Evolutionary conservation across 2,888 invertebrate genomes (phyloP), one percentile per base, ranked within the genome.

Genomic region (Thereva nobilitata): DNA sequence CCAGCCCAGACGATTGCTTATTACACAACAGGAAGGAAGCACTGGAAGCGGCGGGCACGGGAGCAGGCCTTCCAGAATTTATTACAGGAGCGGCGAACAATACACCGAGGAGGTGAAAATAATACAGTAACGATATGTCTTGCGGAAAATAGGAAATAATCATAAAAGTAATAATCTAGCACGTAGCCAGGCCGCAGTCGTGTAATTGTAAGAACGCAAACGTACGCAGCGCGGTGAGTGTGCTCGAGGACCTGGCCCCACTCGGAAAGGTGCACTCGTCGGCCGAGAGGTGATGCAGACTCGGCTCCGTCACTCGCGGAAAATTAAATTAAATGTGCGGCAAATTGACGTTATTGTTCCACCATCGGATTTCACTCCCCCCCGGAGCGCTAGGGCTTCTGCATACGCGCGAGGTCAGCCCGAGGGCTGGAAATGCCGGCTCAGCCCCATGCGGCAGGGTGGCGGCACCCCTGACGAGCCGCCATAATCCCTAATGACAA

Each of bases 401-500:
- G 74, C 76, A 74, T 74, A 76, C 76, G 74, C 74, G 75, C 77
- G 75, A 76, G 75, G 75, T 73, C 74, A 75, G 75, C 75, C 75
- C 73, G 75, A 75, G 72, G 41, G 50, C 41, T n/a, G 40, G 38
- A 37, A 12, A 38, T 47, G 41, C 45, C 44, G 55, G 23, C 40
- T 41, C 44, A 9, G 47, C 38, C 34, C 23, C 65, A 37, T 40
- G 9, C 7, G 66, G 66, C 64, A 63, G 53, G 68, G 66, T 61
- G 10, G 64, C 23, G 34, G 40, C 47, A 37, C 9, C 38, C 45
- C 55, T 44, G 57, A 53, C 23, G 41, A 12, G 54, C 34, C 54
- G 41, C 37, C 64, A 7, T 78, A 78, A 79, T 78, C 78, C 78
- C 73, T 75, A 77, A 80, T 77, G 78, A 80, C 79, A 80, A 80